Conservation (phyloP, 1,140 invertebrate species). For the Drosophila sproati region DNA sequence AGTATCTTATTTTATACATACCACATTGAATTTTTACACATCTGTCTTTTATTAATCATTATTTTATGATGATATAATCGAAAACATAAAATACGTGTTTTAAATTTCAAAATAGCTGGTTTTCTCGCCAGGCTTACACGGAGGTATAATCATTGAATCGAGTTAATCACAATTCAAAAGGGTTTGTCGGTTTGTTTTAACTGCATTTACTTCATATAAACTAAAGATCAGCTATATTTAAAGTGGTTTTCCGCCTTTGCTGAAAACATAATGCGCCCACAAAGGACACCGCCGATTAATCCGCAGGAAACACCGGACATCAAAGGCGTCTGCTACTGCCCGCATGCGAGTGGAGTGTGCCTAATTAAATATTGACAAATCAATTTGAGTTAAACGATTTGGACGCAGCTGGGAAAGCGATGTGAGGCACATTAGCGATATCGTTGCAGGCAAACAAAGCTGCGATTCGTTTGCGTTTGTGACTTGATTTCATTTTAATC, state of each 20-base stretch:
- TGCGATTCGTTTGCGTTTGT: slow-evolving; percentile 66
- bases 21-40: too few relatives aligned
- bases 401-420: slow-evolving; percentile 65
- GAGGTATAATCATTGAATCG: too few relatives aligned
- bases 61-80: too few relatives aligned
- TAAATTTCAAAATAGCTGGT: too few relatives aligned
- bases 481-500: slow-evolving; percentile 81
- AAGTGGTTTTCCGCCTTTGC: slow-evolving; percentile 9
- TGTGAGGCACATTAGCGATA: slow-evolving; percentile 34
- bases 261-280: slow-evolving; percentile 31
- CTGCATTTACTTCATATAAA: background rate
- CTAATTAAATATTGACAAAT: slow-evolving; percentile 83
- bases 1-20: too few relatives aligned
- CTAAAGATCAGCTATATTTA: background rate
- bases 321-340: slow-evolving; percentile 53
- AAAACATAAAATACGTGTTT: too few relatives aligned
- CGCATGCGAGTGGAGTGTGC: slow-evolving; percentile 50
- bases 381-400: slow-evolving; percentile 83
- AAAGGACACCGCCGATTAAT: slow-evolving; percentile 66
- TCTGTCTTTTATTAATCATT: too few relatives aligned
- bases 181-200: too few relatives aligned
- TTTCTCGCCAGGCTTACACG: too few relatives aligned
- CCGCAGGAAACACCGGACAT: slow-evolving; percentile 68
- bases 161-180: too few relatives aligned
- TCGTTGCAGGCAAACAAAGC: slow-evolving; percentile 67